These are phyloP conservation scores for Danio choprae DNA, from an alignment of 2,797 vertebrate genomes.

Conservation along the genomic window DNA sequence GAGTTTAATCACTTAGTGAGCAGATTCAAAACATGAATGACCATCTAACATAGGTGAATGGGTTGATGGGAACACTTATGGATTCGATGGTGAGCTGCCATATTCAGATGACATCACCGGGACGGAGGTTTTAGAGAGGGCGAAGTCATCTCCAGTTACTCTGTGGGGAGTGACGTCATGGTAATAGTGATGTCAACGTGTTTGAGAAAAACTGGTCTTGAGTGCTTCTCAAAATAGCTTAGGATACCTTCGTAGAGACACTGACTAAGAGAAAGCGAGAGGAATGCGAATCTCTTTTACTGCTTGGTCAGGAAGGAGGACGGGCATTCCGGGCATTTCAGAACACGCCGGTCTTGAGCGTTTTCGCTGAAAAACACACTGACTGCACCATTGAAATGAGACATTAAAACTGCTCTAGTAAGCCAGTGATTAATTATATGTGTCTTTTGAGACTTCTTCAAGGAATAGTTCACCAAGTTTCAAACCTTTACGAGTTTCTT, in stretches of 20 bases:
- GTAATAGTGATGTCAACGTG: slow-evolving; percentile 56
- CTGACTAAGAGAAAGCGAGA: not conserved
- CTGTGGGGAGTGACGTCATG: slow-evolving; percentile 56
- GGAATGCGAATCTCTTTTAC: slow-evolving; percentile 35
- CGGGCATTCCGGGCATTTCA: slow-evolving; percentile 64
- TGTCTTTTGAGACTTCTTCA: not conserved
- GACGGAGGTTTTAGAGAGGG: slow-evolving; percentile 38
- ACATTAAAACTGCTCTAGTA: slow-evolving; percentile 1
- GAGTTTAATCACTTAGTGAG: slow-evolving; percentile 54
- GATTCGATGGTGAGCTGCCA: slow-evolving; percentile 47
- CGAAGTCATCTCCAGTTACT: slow-evolving; percentile 23
- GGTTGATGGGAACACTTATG: slow-evolving; percentile 65
- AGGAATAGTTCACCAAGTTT: too few relatives aligned
- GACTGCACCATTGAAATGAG: not conserved
- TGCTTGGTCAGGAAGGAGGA: slow-evolving; percentile 33
- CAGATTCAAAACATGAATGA: slow-evolving; percentile 71
- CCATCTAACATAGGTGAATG: slow-evolving; percentile 68
- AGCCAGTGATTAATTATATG: not conserved
- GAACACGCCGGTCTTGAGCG: slow-evolving; percentile 20
- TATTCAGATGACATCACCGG: slow-evolving; percentile 22
- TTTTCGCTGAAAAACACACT: slow-evolving; percentile 2
- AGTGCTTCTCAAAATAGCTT: slow-evolving; percentile 49
- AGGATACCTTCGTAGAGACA: slow-evolving; percentile 19
- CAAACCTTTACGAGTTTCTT: too few relatives aligned
- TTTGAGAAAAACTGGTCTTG: slow-evolving; percentile 49